Base-by-base conservation (phyloP, 1,140 invertebrate species). In the Drosophila sechellia region DNA sequence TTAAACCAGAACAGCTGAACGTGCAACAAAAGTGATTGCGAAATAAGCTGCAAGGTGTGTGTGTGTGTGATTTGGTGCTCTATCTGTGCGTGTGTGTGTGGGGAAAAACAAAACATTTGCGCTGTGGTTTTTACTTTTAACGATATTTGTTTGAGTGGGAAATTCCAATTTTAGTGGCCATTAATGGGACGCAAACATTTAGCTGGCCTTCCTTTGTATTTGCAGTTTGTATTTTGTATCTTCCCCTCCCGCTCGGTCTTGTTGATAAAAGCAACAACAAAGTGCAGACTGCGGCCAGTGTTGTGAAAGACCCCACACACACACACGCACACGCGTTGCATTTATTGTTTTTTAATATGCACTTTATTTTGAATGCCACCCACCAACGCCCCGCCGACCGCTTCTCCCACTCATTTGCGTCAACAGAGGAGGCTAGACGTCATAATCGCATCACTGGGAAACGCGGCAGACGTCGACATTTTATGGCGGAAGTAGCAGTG, bases 21-120 rank as follows among this genome's bases (percentile, higher is more conserved):
- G 25, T 49, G 53, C 37, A 48, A 34, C 15, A 75, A 69, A 89
- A 79, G 79, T 79, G 84, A 86, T 86, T 86, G 83, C 83, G 83
- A 86, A 86, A 86, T 86, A 72, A 40, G 48, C 50, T 56, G 42
- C 22, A 54, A 31, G 35, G 68, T 64, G 64, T 46, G 61, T 35
- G 52, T 42, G 17, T 17, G 13, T 34, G 53, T 40, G 27, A 17
- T 15, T 27, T 25, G 15, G 59, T 65, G 27, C 27, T 15, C 25
- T 25, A 10, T 42, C 11, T 35, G 43, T 25, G 57, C 31, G 25
- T 25, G 57, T 39, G 25, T 37, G 12, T 22, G 42, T 34, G 55
- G 8, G n/a, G 8, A 8, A 50, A 65, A 64, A 42, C 64, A 52
- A 68, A 68, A 22, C 27, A 34, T 64, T 66, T 50, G 17, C 42